Evolutionary conservation across 2,888 invertebrate genomes (phyloP), one percentile per base, ranked within the genome.

Genomic region (Camptogramma bilineatum): DNA sequence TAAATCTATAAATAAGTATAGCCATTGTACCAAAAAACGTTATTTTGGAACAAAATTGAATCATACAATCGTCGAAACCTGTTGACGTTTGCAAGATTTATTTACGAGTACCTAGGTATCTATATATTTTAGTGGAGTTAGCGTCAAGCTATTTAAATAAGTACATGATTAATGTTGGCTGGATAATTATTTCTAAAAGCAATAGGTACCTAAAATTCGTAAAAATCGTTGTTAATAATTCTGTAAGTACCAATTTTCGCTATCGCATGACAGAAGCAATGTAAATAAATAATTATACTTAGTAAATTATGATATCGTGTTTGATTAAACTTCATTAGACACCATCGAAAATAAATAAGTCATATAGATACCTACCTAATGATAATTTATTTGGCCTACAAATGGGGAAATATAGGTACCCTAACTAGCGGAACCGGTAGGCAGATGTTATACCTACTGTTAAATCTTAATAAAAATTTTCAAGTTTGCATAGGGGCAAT

Each of bases 241-340:
- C 77, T 76, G 75, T 81, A 62, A 7, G 24, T 8, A 51, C 51
- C 51, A 39, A 50, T 56, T 76, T 78, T 80, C 75, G 81, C 81
- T 68, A 55, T 51, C 62, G 52, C 58, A 39, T 62, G 34, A 52
- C 62, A 21, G 44, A 69, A 47, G 62, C 59, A 62, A 57, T 66
- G 70, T 71, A 67, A 70, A 70, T 73, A 73, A 61, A 71, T 60
- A 48, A 51, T 51, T 50, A 48, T 63, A n/a, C n/a, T n/a, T n/a
- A 48, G 34, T 48, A 31, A 64, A 55, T 19, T 17, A 55, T 53
- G 17, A 2, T 21, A 3, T 51, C 39, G 47, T 64, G n/a, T 47
- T 63, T 67, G 19, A 55, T 56, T 56, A 46, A 28, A 18, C 34
- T 52, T 24, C 16, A 3, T n/a, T n/a, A 44, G 2, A 42, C 3